Conservation (phyloP, 2,797 vertebrate species). For the Acipenser ruthenus region DNA sequence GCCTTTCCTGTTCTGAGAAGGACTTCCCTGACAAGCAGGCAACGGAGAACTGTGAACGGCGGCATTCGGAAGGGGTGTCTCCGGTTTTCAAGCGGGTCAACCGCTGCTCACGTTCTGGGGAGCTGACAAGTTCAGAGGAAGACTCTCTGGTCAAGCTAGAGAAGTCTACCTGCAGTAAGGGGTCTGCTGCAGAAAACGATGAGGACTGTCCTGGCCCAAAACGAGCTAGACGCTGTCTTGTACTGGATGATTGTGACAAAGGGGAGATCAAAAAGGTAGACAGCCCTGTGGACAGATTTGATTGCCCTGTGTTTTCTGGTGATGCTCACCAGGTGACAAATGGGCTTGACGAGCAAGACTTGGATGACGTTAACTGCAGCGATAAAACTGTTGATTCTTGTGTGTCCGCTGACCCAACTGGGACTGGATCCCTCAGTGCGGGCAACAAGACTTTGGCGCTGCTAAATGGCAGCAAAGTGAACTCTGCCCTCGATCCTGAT, state of each 20-base stretch:
- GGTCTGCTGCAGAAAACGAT: conserved; percentile 61
- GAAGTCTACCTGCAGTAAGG: conserved; percentile 60
- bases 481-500: conserved; percentile 70
- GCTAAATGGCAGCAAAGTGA: conserved; percentile 73
- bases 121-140: conserved; percentile 74
- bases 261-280: conserved; percentile 70
- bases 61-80: conserved; percentile 55
- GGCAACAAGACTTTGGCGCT: conserved; percentile 56
- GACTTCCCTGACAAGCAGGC: conserved; percentile 61
- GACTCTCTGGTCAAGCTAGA: conserved; percentile 60
- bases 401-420: conserved; percentile 56
- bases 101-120: conserved; percentile 77
- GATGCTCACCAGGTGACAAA: conserved; percentile 77
- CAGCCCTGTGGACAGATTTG: conserved; percentile 48
- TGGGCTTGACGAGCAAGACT: conserved; percentile 72
- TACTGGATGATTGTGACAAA: conserved; percentile 72
- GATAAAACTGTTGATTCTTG: conserved; percentile 46
- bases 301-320: conserved; percentile 50
- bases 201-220: conserved; percentile 54
- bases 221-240: conserved; percentile 64
- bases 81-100: conserved; percentile 84
- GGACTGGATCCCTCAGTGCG: conserved; percentile 63
- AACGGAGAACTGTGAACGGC: conserved; percentile 72
- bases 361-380: conserved; percentile 51
- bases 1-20: conserved; percentile 77